Conservation (phyloP, 2,113 vertebrate genomes). For the Myotis lucifugus region DNA sequence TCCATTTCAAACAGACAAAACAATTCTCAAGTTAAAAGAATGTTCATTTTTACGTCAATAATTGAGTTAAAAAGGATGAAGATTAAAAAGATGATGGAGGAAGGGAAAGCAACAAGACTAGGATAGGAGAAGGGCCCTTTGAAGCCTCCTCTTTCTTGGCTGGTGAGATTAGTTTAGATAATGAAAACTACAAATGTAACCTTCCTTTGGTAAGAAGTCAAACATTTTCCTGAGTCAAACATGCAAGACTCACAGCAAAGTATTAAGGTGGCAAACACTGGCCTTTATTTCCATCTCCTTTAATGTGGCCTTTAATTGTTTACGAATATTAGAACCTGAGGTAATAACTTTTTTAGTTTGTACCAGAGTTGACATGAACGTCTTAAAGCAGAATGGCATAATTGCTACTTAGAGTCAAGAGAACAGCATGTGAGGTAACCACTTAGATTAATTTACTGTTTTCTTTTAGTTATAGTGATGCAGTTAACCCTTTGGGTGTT, state of each 20-base stretch:
- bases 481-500: neutral
- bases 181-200: neutral
- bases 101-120: neutral
- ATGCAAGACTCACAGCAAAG: neutral
- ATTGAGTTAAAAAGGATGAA: constrained; percentile 23
- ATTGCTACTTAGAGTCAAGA: neutral
- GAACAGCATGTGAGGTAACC: neutral
- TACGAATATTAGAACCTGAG: neutral
- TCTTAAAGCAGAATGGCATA: constrained; percentile 30
- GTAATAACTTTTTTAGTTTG: neutral
- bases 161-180: neutral
- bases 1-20: neutral
- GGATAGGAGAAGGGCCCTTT: neutral
- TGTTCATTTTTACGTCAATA: neutral
- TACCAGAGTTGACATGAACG: neutral
- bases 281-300: neutral
- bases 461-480: neutral
- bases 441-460: neutral
- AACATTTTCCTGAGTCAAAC: neutral
- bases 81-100: neutral
- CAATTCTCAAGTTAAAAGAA: neutral
- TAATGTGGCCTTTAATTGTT: neutral
- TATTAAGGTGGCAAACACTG: neutral
- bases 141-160: neutral
- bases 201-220: neutral